Conservation (phyloP, 2,113 vertebrate species). For the Pygathrix nemaeus region DNA sequence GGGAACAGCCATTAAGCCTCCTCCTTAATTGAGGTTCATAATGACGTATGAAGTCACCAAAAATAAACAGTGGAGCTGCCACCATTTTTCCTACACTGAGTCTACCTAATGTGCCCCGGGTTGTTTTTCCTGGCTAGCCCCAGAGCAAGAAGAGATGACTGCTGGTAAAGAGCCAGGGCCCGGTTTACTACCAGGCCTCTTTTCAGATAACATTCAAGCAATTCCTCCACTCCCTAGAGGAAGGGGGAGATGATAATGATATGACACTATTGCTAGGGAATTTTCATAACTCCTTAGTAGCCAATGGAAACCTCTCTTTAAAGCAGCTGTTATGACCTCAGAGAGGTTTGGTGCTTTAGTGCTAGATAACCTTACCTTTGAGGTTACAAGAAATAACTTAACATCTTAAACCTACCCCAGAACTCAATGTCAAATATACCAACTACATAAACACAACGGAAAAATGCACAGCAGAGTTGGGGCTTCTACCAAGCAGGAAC, state of each 20-base stretch:
- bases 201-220: slow-evolving; percentile 11
- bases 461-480: slow-evolving; percentile 33
- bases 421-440: slow-evolving; percentile 48
- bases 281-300: neutral
- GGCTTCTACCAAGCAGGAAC: slow-evolving; percentile 72
- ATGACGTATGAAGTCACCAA: neutral
- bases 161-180: slow-evolving; percentile 35
- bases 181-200: neutral
- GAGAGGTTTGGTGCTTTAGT: slow-evolving; percentile 19
- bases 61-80: slow-evolving; percentile 44
- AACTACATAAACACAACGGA: slow-evolving; percentile 68
- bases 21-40: slow-evolving; percentile 4
- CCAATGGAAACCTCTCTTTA: neutral
- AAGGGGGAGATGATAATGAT: neutral
- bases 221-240: neutral
- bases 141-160: slow-evolving; percentile 32
- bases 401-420: slow-evolving; percentile 11
- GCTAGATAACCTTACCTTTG: neutral
- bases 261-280: neutral
- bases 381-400: neutral
- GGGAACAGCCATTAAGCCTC: neutral
- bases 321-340: neutral
- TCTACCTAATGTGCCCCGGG: neutral
- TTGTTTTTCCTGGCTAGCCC: slow-evolving; percentile 38
- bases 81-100: slow-evolving; percentile 14